Evolutionary conservation across 1,140 invertebrate species (phyloP).

Genomic region (Tetragonula clypearis): DNA sequence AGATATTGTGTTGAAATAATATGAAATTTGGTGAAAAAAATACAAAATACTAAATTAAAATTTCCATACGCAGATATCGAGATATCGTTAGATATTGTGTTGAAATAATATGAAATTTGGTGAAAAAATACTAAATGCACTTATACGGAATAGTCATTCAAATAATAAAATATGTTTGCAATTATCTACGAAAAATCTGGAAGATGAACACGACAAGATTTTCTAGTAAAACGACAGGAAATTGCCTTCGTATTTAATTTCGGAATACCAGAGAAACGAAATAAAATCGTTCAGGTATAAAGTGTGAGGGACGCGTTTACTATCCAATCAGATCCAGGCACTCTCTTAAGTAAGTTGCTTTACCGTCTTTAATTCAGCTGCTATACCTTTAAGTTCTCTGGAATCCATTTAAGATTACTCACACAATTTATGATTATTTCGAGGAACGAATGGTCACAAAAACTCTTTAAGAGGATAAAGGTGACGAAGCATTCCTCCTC

Average conservation of each 20-base stretch:
- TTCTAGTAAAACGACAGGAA: too few species aligned
- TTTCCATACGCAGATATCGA: too few species aligned
- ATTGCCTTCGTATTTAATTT: too few species aligned
- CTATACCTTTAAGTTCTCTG: not conserved
- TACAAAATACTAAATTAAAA: too few species aligned
- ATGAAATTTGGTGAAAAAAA: too few species aligned
- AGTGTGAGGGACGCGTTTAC: conserved; percentile 11
- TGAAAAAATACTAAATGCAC: too few species aligned
- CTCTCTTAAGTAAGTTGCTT: conserved; percentile 56
- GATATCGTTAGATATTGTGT: not conserved
- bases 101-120: too few species aligned
- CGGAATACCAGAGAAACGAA: not conserved
- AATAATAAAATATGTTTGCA: too few species aligned
- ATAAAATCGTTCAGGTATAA: conserved; percentile 17
- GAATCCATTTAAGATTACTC: not conserved
- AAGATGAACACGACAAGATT: too few species aligned
- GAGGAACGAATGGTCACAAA: conserved; percentile 46
- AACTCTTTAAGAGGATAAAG: not conserved
- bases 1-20: too few species aligned
- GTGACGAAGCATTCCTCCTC: not conserved
- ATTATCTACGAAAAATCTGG: too few species aligned
- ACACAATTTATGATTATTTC: conserved; percentile 54
- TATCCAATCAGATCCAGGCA: not conserved
- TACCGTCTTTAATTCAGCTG: conserved; percentile 33
- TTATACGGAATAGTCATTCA: too few species aligned